A percentile compares a stretch with the other conserved stretches of the same genome.
phyloP scores from a whole-genome alignment of 2,113 vertebrate species.

The Aphyosemion australe region DNA sequence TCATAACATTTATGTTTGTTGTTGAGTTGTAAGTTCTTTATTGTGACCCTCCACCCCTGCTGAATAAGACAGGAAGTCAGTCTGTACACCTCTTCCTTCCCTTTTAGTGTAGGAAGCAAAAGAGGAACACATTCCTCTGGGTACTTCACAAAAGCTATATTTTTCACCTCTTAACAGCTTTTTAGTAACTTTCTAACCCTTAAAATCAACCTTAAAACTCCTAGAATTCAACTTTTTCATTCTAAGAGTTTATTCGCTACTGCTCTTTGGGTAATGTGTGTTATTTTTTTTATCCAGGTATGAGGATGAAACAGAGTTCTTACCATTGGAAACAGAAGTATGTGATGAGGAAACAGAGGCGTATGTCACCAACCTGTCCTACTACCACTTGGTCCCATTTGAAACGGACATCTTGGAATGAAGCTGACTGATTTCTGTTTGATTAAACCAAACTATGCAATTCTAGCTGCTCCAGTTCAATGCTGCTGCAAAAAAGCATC shows the following conservation, averaged over 20 bases:
- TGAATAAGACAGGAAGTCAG: slow-evolving; percentile 65
- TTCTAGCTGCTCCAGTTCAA: slow-evolving; percentile 11
- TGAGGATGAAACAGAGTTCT: slow-evolving; percentile 85
- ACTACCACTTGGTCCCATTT: slow-evolving; percentile 96
- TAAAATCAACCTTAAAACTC: too few relatives aligned
- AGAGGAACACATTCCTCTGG: slow-evolving; percentile 51
- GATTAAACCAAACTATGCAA: slow-evolving; percentile 39
- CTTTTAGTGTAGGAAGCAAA: slow-evolving; percentile 62
- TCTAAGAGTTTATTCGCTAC: too few relatives aligned
- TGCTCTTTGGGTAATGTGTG: neutral
- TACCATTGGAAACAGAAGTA: slow-evolving; percentile 78
- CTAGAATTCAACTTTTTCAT: neutral
- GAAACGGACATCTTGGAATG: slow-evolving; percentile 97
- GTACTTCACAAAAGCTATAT: slow-evolving; percentile 28
- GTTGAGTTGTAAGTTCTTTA: slow-evolving; percentile 42
- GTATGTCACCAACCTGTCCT: slow-evolving; percentile 96
- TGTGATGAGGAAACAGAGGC: slow-evolving; percentile 89
- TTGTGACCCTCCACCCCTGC: slow-evolving; percentile 22
- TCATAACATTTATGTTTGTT: slow-evolving; percentile 8
- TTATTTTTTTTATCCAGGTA: slow-evolving; percentile 78
- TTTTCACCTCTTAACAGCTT: neutral
- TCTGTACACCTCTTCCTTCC: slow-evolving; percentile 72
- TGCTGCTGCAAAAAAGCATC: slow-evolving; percentile 18
- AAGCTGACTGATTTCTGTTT: slow-evolving; percentile 43
- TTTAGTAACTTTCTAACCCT: too few relatives aligned